Evolutionary conservation across 2,113 vertebrate genomes (phyloP).

Genomic region (Cavia aperea): DNA sequence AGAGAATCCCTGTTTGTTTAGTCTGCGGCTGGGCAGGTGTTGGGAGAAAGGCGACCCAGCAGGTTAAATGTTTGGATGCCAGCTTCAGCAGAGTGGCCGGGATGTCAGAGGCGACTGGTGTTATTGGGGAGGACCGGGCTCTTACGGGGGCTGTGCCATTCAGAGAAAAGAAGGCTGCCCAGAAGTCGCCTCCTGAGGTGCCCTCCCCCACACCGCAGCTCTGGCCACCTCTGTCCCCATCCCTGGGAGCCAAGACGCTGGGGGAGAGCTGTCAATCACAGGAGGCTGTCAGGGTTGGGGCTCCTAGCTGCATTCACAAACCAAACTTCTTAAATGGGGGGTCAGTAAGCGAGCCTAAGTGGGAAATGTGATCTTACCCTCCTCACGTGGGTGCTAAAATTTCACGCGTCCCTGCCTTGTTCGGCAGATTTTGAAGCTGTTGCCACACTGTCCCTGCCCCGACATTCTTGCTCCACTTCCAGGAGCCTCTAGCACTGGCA

Average conservation of each 20-base stretch:
- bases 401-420: background rate
- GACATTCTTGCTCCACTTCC: background rate
- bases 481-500: background rate
- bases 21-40: conserved; percentile 89
- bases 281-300: background rate
- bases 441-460: no score
- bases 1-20: conserved; percentile 87
- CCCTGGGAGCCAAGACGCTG: background rate
- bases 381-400: background rate
- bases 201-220: background rate
- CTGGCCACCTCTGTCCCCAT: background rate
- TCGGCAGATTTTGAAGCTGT: background rate
- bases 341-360: background rate
- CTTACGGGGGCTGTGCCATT: conserved; percentile 51
- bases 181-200: background rate
- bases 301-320: background rate
- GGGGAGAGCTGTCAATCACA: conserved; percentile 49
- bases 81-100: conserved; percentile 63
- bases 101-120: conserved; percentile 63
- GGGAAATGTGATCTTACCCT: background rate
- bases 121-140: conserved; percentile 46
- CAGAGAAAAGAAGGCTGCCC: background rate
- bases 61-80: conserved; percentile 75
- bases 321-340: background rate
- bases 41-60: conserved; percentile 73